phyloP scores from a whole-genome alignment of 2,113 vertebrate genomes.

The Heptranchias perlo region DNA sequence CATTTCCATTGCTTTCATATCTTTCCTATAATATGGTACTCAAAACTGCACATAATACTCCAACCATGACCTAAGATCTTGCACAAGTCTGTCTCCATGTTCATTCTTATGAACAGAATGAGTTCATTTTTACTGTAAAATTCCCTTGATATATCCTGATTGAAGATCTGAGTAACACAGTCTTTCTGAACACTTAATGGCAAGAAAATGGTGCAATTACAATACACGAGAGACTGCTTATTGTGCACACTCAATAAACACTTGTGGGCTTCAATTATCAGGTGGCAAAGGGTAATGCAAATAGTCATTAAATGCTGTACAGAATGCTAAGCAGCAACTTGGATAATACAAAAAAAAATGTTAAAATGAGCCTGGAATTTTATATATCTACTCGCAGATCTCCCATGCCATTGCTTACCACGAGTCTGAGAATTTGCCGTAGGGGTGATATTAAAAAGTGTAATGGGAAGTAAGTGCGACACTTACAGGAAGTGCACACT shows the following conservation, averaged over 20 bases:
- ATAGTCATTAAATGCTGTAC: not conserved
- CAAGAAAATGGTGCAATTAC: conserved; percentile 23
- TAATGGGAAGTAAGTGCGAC: not conserved
- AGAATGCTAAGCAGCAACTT: conserved; percentile 15
- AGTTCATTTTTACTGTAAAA: not conserved
- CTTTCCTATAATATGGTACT: not conserved
- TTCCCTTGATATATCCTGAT: conserved; percentile 25
- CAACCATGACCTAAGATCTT: not conserved
- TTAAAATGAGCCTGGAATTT: not conserved
- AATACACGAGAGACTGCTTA: not conserved
- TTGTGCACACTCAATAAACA: conserved; percentile 26
- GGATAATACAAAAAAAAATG: not conserved
- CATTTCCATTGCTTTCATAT: not conserved
- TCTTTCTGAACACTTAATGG: not conserved
- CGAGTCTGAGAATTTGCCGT: not conserved
- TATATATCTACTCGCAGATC: not conserved
- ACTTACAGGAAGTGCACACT: not conserved
- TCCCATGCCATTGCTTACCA: not conserved
- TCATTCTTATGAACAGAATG: too few species aligned
- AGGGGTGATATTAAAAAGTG: not conserved
- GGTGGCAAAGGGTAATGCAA: conserved; percentile 19
- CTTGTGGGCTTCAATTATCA: conserved; percentile 27
- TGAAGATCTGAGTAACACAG: not conserved
- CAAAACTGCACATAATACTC: not conserved
- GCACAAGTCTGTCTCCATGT: not conserved